phyloP scores from a whole-genome alignment of 2,888 invertebrate species.

The Latrodectus hesperus region DNA sequence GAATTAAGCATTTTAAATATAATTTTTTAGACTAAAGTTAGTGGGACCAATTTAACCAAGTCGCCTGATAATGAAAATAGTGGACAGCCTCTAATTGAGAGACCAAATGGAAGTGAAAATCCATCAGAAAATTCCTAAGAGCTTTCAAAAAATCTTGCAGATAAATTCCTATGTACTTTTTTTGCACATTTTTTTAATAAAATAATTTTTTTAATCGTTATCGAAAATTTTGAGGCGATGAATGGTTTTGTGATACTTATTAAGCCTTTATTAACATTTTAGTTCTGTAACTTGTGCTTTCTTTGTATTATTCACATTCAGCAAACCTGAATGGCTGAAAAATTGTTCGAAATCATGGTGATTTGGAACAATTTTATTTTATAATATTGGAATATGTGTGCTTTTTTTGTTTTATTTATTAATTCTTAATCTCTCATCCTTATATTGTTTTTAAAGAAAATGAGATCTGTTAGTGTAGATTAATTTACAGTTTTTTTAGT shows the following conservation, averaged over 20 bases:
- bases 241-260: slow-evolving; percentile 4
- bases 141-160: neutral
- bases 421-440: no score
- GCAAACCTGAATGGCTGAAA: no score
- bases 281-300: no score
- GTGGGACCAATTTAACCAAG: slow-evolving; percentile 37
- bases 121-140: slow-evolving; percentile 51
- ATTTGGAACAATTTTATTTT: no score
- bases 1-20: slow-evolving; percentile 11
- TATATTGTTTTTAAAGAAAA: no score
- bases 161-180: neutral
- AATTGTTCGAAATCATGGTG: no score
- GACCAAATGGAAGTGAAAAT: slow-evolving; percentile 52
- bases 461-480: no score
- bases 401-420: no score
- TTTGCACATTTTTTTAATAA: neutral
- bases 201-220: neutral
- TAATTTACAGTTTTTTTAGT: no score
- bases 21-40: slow-evolving; percentile 65
- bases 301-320: no score
- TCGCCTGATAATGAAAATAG: slow-evolving; percentile 29
- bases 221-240: neutral
- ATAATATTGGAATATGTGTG: no score
- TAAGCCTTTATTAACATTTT: neutral
- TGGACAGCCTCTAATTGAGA: slow-evolving; percentile 40